Percentiles rank a stretch among this genome's conserved stretches.
Evolutionary conservation across 2,797 vertebrate species (phyloP).

Genomic region (Enteromius paludinosus): DNA sequence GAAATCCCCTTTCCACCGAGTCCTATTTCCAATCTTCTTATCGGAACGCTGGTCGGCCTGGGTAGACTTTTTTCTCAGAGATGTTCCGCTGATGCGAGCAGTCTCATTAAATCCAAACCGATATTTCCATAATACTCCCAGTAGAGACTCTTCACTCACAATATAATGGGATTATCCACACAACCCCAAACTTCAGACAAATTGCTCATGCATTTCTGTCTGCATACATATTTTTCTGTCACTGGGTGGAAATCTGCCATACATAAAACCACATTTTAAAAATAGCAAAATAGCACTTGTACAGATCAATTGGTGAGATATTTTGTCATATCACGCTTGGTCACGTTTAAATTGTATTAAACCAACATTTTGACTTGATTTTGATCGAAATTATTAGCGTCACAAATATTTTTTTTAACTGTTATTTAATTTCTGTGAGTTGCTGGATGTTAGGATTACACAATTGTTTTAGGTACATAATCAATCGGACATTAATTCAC

Average conservation of each 20-base stretch:
- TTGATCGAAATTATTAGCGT: constrained; percentile 63
- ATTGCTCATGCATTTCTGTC: constrained; percentile 81
- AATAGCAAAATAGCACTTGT: constrained; percentile 74
- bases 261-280: constrained; percentile 73
- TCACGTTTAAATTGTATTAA: constrained; percentile 70
- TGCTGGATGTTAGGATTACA: constrained; percentile 68
- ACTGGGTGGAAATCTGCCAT: constrained; percentile 70
- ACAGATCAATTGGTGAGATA: constrained; percentile 77
- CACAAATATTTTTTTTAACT: constrained; percentile 45
- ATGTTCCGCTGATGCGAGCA: constrained; percentile 88
- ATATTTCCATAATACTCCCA: constrained; percentile 95
- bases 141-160: constrained; percentile 88
- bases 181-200: constrained; percentile 89
- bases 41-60: constrained; percentile 85
- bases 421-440: constrained; percentile 75
- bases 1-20: constrained; percentile 81
- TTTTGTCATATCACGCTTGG: constrained; percentile 71
- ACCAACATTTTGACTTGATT: constrained; percentile 64
- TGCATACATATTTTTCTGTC: constrained; percentile 77
- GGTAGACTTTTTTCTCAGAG: constrained; percentile 86
- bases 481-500: constrained; percentile 56
- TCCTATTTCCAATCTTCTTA: constrained; percentile 87
- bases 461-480: constrained; percentile 62
- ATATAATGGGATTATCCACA: constrained; percentile 91
- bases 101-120: constrained; percentile 93